phyloP scores from a whole-genome alignment of 2,797 vertebrate species.

The Salarias fasciatus region DNA sequence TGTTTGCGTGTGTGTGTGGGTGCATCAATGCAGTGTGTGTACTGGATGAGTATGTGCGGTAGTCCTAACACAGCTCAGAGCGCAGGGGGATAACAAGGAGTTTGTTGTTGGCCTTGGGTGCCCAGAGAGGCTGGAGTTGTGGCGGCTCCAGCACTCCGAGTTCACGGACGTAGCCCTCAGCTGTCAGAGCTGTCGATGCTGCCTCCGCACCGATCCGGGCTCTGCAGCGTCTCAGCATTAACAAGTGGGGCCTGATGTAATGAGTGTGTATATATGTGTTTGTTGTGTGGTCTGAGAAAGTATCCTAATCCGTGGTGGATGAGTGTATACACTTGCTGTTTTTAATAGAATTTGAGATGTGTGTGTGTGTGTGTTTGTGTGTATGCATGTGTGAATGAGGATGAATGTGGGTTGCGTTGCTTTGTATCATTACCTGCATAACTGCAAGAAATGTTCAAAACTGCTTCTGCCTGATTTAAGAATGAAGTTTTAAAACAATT shows the following conservation, averaged over 20 bases:
- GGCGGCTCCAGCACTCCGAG: constrained; percentile 77
- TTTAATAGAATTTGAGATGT: constrained; percentile 29
- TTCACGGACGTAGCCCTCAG: constrained; percentile 86
- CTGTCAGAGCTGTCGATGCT: constrained; percentile 76
- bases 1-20: constrained; percentile 63
- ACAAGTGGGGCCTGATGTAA: constrained; percentile 64
- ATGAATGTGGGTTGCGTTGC: constrained; percentile 16
- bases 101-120: constrained; percentile 81
- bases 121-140: constrained; percentile 80
- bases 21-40: constrained; percentile 37
- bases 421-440: constrained; percentile 8
- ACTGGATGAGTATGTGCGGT: constrained; percentile 30
- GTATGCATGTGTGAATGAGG: constrained; percentile 5
- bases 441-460: too few relatives aligned
- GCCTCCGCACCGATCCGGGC: constrained; percentile 75
- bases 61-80: constrained; percentile 67
- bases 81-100: constrained; percentile 81
- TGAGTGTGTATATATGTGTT: constrained; percentile 62
- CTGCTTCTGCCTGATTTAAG: too few relatives aligned
- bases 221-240: constrained; percentile 71
- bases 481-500: too few relatives aligned
- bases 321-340: constrained; percentile 16
- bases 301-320: constrained; percentile 46
- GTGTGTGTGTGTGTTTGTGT: constrained; percentile 13
- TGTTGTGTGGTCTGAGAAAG: constrained; percentile 36